Evolutionary conservation across 2,888 invertebrate species (phyloP).

Genomic region (Sinopyrophorus schimmeli): DNA sequence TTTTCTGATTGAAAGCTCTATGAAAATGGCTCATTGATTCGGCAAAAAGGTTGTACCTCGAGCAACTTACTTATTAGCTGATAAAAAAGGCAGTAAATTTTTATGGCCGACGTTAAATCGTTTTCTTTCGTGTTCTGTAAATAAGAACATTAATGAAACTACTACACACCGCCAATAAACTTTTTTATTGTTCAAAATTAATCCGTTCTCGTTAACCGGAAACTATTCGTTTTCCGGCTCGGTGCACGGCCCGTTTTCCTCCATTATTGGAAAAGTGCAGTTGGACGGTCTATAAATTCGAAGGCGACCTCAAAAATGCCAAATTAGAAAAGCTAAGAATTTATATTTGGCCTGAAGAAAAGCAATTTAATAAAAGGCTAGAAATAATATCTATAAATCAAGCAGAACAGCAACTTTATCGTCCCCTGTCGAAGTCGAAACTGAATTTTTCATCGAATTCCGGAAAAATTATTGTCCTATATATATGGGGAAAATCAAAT

Average conservation of each 20-base stretch:
- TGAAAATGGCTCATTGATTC: constrained; percentile 5
- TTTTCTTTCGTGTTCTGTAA: constrained; percentile 32
- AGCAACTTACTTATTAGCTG: constrained; percentile 21
- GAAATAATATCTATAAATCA: constrained; percentile 31
- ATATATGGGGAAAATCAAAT: constrained; percentile 16
- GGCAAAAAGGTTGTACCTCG: constrained; percentile 1
- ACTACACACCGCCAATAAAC: constrained; percentile 30
- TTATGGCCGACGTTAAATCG: constrained; percentile 31
- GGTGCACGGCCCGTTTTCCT: constrained; percentile 1
- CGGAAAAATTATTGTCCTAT: constrained; percentile 20
- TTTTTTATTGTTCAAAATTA: constrained; percentile 25
- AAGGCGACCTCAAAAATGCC: too few relatives aligned
- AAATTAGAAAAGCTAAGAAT: constrained; percentile 22
- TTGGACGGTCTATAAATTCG: constrained; percentile 17
- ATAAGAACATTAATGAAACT: constrained; percentile 33
- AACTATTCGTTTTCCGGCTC: constrained; percentile 7
- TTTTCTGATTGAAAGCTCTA: too few relatives aligned
- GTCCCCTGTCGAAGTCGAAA: constrained; percentile 17
- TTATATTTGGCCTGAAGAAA: constrained; percentile 23
- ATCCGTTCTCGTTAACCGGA: neutral
- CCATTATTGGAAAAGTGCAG: constrained; percentile 10
- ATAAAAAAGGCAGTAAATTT: constrained; percentile 34
- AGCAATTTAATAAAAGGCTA: constrained; percentile 29
- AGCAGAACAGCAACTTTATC: constrained; percentile 22
- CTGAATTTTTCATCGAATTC: constrained; percentile 26